Evolutionary conservation across 2,888 invertebrate genomes (phyloP).

Genomic region (Chrysotoxum bicinctum): DNA sequence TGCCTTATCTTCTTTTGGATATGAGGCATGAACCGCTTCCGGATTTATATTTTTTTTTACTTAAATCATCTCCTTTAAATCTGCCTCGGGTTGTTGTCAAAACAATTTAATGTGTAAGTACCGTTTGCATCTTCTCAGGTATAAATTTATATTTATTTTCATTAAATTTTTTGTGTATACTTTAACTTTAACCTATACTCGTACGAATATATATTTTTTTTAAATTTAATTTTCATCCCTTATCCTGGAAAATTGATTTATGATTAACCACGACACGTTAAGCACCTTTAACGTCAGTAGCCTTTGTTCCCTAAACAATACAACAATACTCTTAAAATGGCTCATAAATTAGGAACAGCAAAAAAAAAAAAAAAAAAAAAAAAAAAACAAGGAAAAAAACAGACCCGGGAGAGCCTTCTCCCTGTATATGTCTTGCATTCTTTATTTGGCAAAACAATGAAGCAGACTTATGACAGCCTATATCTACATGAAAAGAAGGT

Average conservation of each 20-base stretch:
- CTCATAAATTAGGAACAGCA: conserved; percentile 63
- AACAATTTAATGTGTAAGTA: conserved; percentile 37
- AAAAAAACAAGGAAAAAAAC: not conserved
- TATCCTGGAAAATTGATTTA: conserved; percentile 65
- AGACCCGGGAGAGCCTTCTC: conserved; percentile 3
- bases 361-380: conserved; percentile 5
- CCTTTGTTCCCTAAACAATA: conserved; percentile 38
- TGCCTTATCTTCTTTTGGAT: conserved; percentile 3
- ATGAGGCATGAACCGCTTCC: conserved; percentile 49
- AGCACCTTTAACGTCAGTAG: conserved; percentile 63
- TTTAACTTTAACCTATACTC: no score
- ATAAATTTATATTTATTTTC: conserved; percentile 9
- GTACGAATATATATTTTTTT: not conserved
- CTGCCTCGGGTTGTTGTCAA: conserved; percentile 52
- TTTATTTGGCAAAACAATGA: conserved; percentile 32
- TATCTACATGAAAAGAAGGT: not conserved
- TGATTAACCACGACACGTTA: conserved; percentile 69
- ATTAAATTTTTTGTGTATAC: not conserved
- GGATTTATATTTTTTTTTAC: conserved; percentile 26
- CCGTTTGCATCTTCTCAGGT: conserved; percentile 1
- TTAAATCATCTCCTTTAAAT: conserved; percentile 6
- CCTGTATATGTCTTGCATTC: conserved; percentile 5
- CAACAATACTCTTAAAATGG: conserved; percentile 23
- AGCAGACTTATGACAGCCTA: conserved; percentile 40
- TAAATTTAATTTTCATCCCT: conserved; percentile 15